These are phyloP conservation scores for Linurgus olivaceus DNA, from an alignment of 2,797 vertebrate species.

Conservation along the genomic window DNA sequence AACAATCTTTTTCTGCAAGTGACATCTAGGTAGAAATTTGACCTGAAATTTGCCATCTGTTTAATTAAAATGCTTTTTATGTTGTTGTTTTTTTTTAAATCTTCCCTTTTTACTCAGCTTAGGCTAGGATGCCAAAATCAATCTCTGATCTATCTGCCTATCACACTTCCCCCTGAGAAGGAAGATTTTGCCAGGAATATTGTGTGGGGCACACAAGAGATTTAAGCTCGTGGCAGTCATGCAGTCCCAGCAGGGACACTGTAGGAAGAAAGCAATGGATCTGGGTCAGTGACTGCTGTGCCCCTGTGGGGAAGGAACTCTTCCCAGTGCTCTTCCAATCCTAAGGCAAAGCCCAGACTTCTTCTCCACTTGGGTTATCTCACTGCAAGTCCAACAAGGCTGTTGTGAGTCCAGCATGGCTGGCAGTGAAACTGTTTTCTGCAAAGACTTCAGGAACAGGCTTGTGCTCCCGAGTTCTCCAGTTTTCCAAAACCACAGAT, in stretches of 20 bases:
- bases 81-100: neutral
- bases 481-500: neutral
- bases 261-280: neutral
- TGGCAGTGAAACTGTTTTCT: neutral
- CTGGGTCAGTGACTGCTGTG: neutral
- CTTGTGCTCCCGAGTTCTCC: neutral
- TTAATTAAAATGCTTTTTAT: neutral
- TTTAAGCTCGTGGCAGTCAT: too few relatives aligned
- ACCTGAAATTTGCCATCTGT: neutral
- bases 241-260: rapidly evolving
- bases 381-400: neutral
- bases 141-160: neutral
- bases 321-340: neutral
- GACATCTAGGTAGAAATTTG: neutral
- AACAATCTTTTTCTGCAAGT: neutral
- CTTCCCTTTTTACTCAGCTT: neutral
- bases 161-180: neutral
- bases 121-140: neutral
- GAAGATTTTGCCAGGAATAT: neutral
- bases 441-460: neutral
- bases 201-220: neutral
- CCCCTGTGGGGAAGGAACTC: neutral
- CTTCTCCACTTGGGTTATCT: neutral
- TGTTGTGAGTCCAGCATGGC: rapidly evolving
- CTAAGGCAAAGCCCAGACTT: neutral